Base-by-base conservation (phyloP, 2,797 vertebrate species). In the Girardinus metallicus region DNA sequence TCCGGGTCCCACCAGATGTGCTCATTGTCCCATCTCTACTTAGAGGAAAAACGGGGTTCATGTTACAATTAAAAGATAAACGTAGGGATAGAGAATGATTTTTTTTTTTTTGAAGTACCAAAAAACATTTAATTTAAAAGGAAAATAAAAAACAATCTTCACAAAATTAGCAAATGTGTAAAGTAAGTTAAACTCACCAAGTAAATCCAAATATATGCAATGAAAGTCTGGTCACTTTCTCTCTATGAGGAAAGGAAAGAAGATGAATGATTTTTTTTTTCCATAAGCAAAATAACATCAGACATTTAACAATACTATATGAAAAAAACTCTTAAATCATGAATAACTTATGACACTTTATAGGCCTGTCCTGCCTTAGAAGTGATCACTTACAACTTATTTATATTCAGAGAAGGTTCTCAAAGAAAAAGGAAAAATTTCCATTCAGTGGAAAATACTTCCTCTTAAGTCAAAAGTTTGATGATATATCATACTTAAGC, bases 171-270 rank as follows among this genome's bases (percentile, higher is more conserved):
- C 13, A 62, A 8, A 64, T 13, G 16, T 44, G 3, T 13, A 0
- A 78, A 10, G 18, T 12, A 68, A 68, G 11, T 68, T 13, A 51
- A 81, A 82, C 87, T 89, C 80, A 92, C 93, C 81, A 76, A 72
- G 16, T n/a, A 43, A 11, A 81, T 70, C 88, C 87, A 89, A 71
- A 93, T 73, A 0, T 89, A 91, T 26, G 90, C 77, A 21, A 88
- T 3, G 1, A 93, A 93, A 7, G 39, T 90, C 75, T 93, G 93
- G 8, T 92, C 88, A 60, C 75, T 90, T 70, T 93, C 93, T 46
- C 80, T 81, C 93, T 94, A 10, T 16, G 43, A 83, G 10, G 4
- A 86, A 81, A 72, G 39, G 81, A 53, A 83, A 23, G 8, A 6
- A 39, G 47, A 6, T 68, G 31, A 34, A 31, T 21, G 16, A 21